Evolutionary conservation across 2,888 invertebrate species (phyloP).

Genomic region (Piscicola geometra): DNA sequence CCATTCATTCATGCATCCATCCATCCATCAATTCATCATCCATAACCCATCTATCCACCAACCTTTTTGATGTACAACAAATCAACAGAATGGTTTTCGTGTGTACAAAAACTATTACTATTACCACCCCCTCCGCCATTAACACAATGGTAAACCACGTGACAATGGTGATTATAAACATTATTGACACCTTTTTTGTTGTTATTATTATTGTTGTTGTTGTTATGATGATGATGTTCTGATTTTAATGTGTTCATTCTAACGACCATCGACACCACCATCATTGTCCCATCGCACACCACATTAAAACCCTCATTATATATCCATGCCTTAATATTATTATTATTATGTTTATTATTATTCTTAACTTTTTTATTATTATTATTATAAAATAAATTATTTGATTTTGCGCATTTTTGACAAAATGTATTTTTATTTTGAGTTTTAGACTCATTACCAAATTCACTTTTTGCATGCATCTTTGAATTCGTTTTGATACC

Average conservation of each 20-base stretch:
- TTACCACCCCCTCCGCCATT: not conserved
- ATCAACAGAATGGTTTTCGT: not conserved
- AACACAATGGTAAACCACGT: not conserved
- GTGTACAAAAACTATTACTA: not conserved
- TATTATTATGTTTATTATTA: no score
- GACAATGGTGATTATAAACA: not conserved
- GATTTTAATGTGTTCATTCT: not conserved
- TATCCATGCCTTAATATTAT: not conserved
- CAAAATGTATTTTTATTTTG: no score
- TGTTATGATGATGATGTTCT: not conserved
- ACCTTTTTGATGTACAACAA: not conserved
- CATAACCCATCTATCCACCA: not conserved
- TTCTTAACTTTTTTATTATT: no score
- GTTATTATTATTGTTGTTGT: no score
- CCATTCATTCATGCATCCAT: not conserved
- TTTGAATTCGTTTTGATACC: no score
- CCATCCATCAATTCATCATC: not conserved
- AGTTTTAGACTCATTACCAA: no score
- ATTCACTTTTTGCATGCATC: no score
- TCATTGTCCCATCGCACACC: not conserved
- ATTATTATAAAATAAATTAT: no score
- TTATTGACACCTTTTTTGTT: no score
- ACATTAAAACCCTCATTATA: not conserved
- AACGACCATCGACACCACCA: not conserved
- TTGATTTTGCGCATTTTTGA: no score